phyloP scores from a whole-genome alignment of 64 coral and sea anemone species.

The Actinia equina region DNA sequence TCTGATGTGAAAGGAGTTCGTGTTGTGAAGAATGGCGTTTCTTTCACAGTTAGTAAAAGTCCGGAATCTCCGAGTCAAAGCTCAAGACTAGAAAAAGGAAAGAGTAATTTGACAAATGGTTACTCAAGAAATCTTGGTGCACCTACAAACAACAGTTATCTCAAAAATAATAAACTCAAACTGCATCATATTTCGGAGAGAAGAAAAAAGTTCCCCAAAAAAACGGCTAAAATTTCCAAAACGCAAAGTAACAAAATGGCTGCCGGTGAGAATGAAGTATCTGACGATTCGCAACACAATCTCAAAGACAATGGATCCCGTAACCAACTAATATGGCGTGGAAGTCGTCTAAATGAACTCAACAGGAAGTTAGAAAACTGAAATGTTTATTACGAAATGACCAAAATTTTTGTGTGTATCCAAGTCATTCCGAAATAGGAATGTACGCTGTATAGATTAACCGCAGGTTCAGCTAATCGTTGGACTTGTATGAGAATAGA shows the following conservation, averaged over 20 bases:
- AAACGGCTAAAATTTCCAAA: background rate
- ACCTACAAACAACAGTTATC: background rate
- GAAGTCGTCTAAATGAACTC: background rate
- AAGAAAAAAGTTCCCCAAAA: background rate
- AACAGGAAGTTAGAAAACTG: background rate
- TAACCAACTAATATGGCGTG: background rate
- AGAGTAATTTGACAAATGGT: background rate
- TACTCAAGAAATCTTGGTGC: background rate
- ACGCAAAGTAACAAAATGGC: background rate
- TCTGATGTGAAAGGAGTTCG: slow-evolving; percentile 11
- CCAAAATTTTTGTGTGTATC: background rate
- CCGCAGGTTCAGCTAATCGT: too few relatives aligned
- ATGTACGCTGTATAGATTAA: background rate
- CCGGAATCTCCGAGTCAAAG: background rate
- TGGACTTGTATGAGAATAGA: too few relatives aligned
- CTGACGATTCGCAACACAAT: background rate
- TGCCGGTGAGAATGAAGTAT: background rate
- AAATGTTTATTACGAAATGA: background rate
- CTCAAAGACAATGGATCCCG: background rate
- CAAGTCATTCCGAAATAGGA: background rate
- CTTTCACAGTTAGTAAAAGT: background rate
- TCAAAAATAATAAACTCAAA: background rate
- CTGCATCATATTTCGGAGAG: slow-evolving; percentile 10
- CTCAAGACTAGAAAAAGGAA: background rate
- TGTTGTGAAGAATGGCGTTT: slow-evolving; percentile 9